A percentile compares a stretch with the other conserved stretches of the same genome.
Evolutionary conservation across 2,113 vertebrate species (phyloP).

Genomic region (Pterocles burchelli): DNA sequence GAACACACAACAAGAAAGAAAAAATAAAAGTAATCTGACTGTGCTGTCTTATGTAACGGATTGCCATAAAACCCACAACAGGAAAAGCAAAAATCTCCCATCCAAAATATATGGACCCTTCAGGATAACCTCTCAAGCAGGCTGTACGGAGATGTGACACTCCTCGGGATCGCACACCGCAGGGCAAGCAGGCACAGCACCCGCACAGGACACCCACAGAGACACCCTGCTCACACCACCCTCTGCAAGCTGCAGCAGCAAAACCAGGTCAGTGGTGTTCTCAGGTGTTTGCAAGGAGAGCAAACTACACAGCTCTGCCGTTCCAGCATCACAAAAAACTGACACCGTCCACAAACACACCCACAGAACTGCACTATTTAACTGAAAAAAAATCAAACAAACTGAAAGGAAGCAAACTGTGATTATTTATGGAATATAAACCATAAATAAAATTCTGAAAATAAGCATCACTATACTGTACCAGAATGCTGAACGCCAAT

Average conservation of each 20-base stretch:
- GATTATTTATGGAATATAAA: background rate
- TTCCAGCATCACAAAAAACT: background rate
- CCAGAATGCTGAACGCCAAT: background rate
- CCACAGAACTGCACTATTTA: background rate
- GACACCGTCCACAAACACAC: background rate
- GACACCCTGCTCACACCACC: accelerated
- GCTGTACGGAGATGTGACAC: too few relatives aligned
- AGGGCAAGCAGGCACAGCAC: too few relatives aligned
- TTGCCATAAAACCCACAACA: background rate
- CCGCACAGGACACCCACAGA: too few relatives aligned
- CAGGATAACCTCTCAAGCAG: background rate
- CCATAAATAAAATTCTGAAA: background rate
- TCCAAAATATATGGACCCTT: background rate
- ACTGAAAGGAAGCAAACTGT: background rate
- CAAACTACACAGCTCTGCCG: background rate
- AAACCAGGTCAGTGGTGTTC: background rate
- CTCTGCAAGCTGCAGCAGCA: background rate
- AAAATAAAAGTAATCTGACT: background rate
- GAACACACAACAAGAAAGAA: background rate
- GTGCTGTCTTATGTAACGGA: accelerated
- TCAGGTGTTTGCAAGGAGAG: background rate
- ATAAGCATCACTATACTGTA: background rate
- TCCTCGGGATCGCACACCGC: too few relatives aligned
- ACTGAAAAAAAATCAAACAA: background rate
- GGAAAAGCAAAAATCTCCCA: background rate